Evolutionary conservation across 2,113 vertebrate species (phyloP).

Genomic region (Paramisgurnus dabryanus): DNA sequence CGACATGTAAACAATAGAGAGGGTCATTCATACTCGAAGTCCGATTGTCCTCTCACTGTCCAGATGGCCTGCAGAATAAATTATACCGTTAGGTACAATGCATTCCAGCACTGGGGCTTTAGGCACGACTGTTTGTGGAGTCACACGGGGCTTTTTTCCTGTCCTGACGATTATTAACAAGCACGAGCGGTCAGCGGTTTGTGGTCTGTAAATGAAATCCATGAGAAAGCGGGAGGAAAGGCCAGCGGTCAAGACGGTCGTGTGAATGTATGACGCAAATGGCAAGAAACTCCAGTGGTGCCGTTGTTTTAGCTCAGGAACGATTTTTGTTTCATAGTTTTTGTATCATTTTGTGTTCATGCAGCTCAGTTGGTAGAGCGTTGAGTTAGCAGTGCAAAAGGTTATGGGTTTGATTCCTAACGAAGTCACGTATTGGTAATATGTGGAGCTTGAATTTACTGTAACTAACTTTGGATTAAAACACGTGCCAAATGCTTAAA

Average conservation of each 20-base stretch:
- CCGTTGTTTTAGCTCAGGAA: not conserved
- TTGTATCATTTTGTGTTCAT: too few relatives aligned
- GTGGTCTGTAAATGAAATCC: slow-evolving; percentile 37
- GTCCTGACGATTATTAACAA: slow-evolving; percentile 62
- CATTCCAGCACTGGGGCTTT: slow-evolving; percentile 67
- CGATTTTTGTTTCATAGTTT: not conserved
- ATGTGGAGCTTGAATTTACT: too few relatives aligned
- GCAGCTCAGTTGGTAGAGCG: too few relatives aligned
- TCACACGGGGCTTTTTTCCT: slow-evolving; percentile 66
- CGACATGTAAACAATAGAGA: slow-evolving; percentile 83
- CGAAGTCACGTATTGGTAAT: too few relatives aligned
- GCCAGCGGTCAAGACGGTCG: not conserved
- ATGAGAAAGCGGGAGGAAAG: not conserved
- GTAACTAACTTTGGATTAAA: too few relatives aligned
- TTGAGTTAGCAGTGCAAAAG: too few relatives aligned
- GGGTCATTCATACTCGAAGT: slow-evolving; percentile 76
- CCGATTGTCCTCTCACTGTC: slow-evolving; percentile 78
- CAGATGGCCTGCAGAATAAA: slow-evolving; percentile 82
- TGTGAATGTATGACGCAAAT: not conserved
- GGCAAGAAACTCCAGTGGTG: not conserved
- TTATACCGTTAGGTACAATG: slow-evolving; percentile 74
- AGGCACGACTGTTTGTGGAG: slow-evolving; percentile 62
- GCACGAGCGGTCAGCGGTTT: slow-evolving; percentile 57
- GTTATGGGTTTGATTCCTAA: too few relatives aligned
- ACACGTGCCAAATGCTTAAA: too few relatives aligned